A percentile compares a stretch with the other conserved stretches of the same genome.
Evolutionary conservation across 2,888 invertebrate genomes (phyloP).

Genomic region (Prosopocoilus inquinatus): DNA sequence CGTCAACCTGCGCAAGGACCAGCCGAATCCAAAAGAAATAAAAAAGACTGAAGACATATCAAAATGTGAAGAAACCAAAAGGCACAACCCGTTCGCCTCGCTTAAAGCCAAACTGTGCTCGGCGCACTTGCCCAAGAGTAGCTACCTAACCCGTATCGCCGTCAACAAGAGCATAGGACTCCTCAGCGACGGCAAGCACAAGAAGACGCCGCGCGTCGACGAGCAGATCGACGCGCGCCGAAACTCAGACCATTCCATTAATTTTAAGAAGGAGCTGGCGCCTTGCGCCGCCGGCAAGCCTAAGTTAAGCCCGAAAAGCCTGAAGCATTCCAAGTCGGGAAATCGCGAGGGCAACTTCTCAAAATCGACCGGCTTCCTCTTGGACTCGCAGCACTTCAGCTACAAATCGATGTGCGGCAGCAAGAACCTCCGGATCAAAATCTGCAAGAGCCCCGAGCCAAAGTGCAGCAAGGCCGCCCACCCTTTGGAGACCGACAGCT

Average conservation of each 20-base stretch:
- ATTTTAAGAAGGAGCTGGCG: slow-evolving; percentile 28
- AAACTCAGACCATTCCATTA: slow-evolving; percentile 31
- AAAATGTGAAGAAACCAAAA: slow-evolving; percentile 41
- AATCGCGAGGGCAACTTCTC: slow-evolving; percentile 41
- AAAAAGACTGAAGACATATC: slow-evolving; percentile 48
- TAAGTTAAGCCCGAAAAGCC: slow-evolving; percentile 40
- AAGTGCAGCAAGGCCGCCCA: slow-evolving; percentile 35
- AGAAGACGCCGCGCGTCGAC: slow-evolving; percentile 20
- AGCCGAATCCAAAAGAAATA: slow-evolving; percentile 20
- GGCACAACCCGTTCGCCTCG: slow-evolving; percentile 47
- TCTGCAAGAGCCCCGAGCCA: slow-evolving; percentile 43
- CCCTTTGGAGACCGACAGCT: slow-evolving; percentile 52
- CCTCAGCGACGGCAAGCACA: slow-evolving; percentile 36
- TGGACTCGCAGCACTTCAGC: slow-evolving; percentile 31
- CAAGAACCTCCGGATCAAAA: slow-evolving; percentile 47
- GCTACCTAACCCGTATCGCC: slow-evolving; percentile 48
- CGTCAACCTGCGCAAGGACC: slow-evolving; percentile 24
- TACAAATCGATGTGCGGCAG: slow-evolving; percentile 27
- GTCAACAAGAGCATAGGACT: slow-evolving; percentile 50
- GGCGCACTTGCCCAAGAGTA: slow-evolving; percentile 49
- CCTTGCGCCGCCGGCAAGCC: slow-evolving; percentile 29
- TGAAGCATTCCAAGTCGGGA: slow-evolving; percentile 36
- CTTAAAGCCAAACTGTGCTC: slow-evolving; percentile 51
- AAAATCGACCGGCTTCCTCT: slow-evolving; percentile 47
- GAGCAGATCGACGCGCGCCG: slow-evolving; percentile 19